Evolutionary conservation across 2,888 invertebrate genomes (phyloP).

Genomic region (Branchellion lobata): DNA sequence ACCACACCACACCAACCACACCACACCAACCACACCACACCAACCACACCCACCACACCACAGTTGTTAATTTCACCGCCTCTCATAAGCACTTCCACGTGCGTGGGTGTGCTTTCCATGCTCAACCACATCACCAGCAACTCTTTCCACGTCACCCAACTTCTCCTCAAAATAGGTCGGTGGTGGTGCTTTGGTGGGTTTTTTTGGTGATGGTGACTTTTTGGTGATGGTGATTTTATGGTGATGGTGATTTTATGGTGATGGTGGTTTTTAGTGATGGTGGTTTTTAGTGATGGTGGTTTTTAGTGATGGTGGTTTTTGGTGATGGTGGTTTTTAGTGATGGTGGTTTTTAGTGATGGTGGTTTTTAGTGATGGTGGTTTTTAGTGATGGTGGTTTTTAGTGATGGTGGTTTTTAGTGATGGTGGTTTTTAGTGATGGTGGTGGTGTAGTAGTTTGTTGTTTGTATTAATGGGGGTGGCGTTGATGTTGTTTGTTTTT

Average conservation of each 20-base stretch:
- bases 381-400: too few species aligned
- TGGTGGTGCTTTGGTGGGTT: too few species aligned
- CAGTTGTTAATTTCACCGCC: conserved; percentile 89
- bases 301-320: too few species aligned
- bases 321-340: too few species aligned
- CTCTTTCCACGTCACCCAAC: conserved; percentile 88
- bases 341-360: too few species aligned
- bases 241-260: not conserved
- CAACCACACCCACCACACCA: conserved; percentile 50
- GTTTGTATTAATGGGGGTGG: too few species aligned
- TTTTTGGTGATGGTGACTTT: not conserved
- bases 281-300: too few species aligned
- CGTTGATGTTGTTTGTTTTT: too few species aligned
- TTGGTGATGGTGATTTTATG: not conserved
- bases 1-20: conserved; percentile 87
- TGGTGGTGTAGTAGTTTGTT: too few species aligned
- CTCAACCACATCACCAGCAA: conserved; percentile 91
- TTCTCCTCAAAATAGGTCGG: conserved; percentile 79
- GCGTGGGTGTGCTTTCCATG: conserved; percentile 93
- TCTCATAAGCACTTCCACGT: conserved; percentile 87
- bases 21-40: conserved; percentile 70
- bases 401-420: too few species aligned
- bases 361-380: too few species aligned
- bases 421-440: too few species aligned
- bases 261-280: not conserved